Conservation (phyloP, 2,888 invertebrate genomes). For the Nomada fabriciana region DNA sequence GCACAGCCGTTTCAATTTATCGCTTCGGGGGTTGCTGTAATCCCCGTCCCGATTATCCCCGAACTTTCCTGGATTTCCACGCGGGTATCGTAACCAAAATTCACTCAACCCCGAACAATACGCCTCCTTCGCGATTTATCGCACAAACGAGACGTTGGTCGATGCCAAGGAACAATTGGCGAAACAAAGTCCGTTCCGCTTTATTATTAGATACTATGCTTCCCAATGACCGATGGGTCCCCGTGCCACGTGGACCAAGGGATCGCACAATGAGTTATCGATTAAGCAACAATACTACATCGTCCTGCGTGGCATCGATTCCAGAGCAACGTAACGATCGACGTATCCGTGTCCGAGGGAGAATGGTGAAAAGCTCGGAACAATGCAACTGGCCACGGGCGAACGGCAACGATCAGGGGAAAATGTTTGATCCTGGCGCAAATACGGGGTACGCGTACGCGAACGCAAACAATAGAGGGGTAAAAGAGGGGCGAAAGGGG, state of each 20-base stretch:
- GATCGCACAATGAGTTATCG: conserved; percentile 36
- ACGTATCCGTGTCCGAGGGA: too few relatives aligned
- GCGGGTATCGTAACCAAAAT: neutral
- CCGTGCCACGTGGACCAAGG: conserved; percentile 13
- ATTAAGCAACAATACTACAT: conserved; percentile 42
- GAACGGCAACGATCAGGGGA: neutral
- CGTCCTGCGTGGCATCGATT: conserved; percentile 24
- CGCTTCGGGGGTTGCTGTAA: conserved; percentile 35
- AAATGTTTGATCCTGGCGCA: conserved; percentile 3
- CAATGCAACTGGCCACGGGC: neutral
- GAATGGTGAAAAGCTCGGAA: neutral
- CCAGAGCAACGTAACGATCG: too few relatives aligned
- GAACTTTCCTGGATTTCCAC: neutral
- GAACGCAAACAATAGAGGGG: conserved; percentile 1
- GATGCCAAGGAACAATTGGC: conserved; percentile 2
- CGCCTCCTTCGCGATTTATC: too few relatives aligned
- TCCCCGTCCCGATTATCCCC: conserved; percentile 24
- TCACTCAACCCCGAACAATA: neutral
- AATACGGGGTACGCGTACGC: neutral
- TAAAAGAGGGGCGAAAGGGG: neutral
- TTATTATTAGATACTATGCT: conserved; percentile 17
- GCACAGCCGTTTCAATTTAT: conserved; percentile 25
- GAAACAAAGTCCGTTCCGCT: conserved; percentile 9
- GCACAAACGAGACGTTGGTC: too few relatives aligned
- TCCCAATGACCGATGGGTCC: neutral